These are phyloP conservation scores for Alsophila aescularia DNA, from an alignment of 2,888 invertebrate species.

Conservation along the genomic window DNA sequence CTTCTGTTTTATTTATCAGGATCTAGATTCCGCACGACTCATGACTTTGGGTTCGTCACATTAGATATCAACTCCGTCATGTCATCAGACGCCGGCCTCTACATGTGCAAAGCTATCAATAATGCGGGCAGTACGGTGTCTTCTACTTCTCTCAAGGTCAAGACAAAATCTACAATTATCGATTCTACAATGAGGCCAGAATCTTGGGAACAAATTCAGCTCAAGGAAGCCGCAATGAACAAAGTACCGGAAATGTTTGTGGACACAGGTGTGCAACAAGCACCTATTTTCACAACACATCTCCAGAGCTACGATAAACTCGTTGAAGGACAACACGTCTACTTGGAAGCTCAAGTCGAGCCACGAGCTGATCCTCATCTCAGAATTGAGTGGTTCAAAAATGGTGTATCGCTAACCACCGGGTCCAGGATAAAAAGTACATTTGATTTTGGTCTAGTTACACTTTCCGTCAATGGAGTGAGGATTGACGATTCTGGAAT, in stretches of 20 bases:
- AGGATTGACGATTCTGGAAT: slow-evolving; percentile 96
- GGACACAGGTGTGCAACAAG: slow-evolving; percentile 93
- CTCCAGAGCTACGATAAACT: slow-evolving; percentile 93
- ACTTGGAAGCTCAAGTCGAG: slow-evolving; percentile 95
- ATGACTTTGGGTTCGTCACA: slow-evolving; percentile 97
- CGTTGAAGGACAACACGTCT: slow-evolving; percentile 93
- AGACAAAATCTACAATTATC: slow-evolving; percentile 91
- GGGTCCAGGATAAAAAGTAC: slow-evolving; percentile 96
- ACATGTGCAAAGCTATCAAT: slow-evolving; percentile 97
- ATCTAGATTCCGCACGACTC: slow-evolving; percentile 94
- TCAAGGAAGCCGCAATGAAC: slow-evolving; percentile 96
- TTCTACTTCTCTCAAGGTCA: slow-evolving; percentile 94
- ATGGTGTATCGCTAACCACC: slow-evolving; percentile 93
- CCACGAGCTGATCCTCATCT: slow-evolving; percentile 95
- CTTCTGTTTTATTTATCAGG: slow-evolving; percentile 67
- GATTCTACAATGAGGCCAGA: slow-evolving; percentile 95
- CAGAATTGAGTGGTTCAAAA: slow-evolving; percentile 96
- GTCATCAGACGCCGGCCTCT: slow-evolving; percentile 95
- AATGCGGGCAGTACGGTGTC: slow-evolving; percentile 97
- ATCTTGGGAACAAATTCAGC: slow-evolving; percentile 95
- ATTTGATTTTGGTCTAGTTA: slow-evolving; percentile 98
- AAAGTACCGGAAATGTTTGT: slow-evolving; percentile 95
- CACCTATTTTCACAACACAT: slow-evolving; percentile 98
- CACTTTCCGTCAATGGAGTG: slow-evolving; percentile 93
- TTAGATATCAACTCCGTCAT: slow-evolving; percentile 95